Percentiles rank a stretch among this genome's conserved stretches.
phyloP scores from a whole-genome alignment of 2,888 invertebrate genomes.

The Zaprionus obscuricornis region DNA sequence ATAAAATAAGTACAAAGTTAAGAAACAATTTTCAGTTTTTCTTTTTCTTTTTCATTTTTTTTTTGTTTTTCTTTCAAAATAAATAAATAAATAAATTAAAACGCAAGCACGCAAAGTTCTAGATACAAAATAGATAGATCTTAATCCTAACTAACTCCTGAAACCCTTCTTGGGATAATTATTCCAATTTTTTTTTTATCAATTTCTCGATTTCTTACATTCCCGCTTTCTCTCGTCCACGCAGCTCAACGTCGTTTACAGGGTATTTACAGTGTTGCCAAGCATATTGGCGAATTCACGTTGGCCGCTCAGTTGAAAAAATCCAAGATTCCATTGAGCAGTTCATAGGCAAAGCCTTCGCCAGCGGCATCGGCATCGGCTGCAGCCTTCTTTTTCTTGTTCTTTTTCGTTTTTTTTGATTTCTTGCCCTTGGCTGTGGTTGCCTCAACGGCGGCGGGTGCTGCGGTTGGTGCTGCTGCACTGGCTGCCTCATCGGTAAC shows the following conservation, averaged over 20 bases:
- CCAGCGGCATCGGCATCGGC: constrained; percentile 41
- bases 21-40: constrained; percentile 1
- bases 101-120: constrained; percentile 4
- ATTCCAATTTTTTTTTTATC: background rate
- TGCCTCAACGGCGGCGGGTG: constrained; percentile 22
- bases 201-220: background rate
- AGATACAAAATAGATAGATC: constrained; percentile 3
- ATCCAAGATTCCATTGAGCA: constrained; percentile 81
- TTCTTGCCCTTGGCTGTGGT: constrained; percentile 62
- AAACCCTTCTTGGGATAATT: constrained; percentile 20
- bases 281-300: constrained; percentile 63
- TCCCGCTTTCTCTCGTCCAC: too few relatives aligned
- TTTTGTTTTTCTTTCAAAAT: constrained; percentile 12
- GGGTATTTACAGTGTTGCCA: constrained; percentile 80
- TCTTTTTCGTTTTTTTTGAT: constrained; percentile 75
- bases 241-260: constrained; percentile 64
- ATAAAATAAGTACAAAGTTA: constrained; percentile 8
- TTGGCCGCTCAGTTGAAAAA: constrained; percentile 80
- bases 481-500: constrained; percentile 1
- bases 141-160: constrained; percentile 38
- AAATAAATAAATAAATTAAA: constrained; percentile 30
- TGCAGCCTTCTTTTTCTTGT: constrained; percentile 82
- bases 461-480: constrained; percentile 14
- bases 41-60: background rate
- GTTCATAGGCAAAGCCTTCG: constrained; percentile 76